Evolutionary conservation across 1,140 invertebrate species (phyloP).

Genomic region (Drosophila bocqueti): DNA sequence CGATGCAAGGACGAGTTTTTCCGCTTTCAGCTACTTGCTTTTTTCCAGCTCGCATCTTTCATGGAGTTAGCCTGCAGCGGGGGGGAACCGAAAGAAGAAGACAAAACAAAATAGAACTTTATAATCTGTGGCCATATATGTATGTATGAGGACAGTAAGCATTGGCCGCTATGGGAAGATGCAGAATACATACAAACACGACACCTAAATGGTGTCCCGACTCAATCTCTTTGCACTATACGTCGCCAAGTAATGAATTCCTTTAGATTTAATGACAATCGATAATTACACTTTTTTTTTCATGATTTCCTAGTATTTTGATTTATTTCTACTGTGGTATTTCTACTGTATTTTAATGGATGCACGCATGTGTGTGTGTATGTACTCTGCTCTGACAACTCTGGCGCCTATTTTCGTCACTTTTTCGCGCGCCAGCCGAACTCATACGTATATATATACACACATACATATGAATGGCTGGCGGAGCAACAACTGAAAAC

Average conservation of each 20-base stretch:
- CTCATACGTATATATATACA: constrained; percentile 32
- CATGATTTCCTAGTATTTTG: neutral
- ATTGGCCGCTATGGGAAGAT: neutral
- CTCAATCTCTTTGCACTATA: too few relatives aligned
- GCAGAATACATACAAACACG: neutral
- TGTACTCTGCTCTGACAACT: constrained; percentile 58
- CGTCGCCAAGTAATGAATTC: neutral
- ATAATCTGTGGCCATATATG: constrained; percentile 13
- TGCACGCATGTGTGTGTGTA: constrained; percentile 3
- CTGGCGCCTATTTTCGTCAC: constrained; percentile 79
- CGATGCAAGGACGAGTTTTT: constrained; percentile 74
- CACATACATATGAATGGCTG: constrained; percentile 19
- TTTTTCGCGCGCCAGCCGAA: constrained; percentile 73
- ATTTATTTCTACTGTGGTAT: neutral
- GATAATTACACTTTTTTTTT: neutral
- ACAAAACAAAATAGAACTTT: constrained; percentile 25
- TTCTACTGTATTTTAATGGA: constrained; percentile 6
- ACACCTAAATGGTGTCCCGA: too few relatives aligned
- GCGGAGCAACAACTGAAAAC: constrained; percentile 16
- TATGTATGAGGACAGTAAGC: constrained; percentile 7
- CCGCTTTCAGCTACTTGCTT: constrained; percentile 60
- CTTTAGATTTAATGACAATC: too few relatives aligned
- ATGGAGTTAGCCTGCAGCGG: constrained; percentile 33
- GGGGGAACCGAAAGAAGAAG: neutral
- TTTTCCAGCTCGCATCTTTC: constrained; percentile 79